phyloP scores from a whole-genome alignment of 2,888 invertebrate genomes.

The Monoplex corrugatus region DNA sequence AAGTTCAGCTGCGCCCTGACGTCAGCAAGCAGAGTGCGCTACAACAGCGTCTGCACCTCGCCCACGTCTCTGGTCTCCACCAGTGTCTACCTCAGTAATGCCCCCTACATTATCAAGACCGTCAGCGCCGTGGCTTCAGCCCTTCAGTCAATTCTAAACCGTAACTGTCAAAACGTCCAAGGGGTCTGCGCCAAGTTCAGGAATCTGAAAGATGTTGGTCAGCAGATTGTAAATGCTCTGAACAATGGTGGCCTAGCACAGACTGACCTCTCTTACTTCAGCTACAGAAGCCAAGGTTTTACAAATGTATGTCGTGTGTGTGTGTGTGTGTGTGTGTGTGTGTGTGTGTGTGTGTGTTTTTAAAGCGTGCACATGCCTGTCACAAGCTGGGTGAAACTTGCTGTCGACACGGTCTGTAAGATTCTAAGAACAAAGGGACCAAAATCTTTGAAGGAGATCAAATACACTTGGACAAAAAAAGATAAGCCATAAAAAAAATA shows the following conservation, averaged over 20 bases:
- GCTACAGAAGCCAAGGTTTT: constrained; percentile 59
- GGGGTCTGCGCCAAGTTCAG: constrained; percentile 47
- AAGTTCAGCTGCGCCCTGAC: constrained; percentile 72
- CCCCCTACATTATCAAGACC: constrained; percentile 69
- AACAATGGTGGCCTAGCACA: constrained; percentile 65
- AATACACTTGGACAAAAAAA: no score
- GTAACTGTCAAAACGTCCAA: neutral
- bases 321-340: no score
- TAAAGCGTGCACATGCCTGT: no score
- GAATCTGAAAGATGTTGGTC: constrained; percentile 22
- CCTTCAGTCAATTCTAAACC: neutral
- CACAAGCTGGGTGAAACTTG: no score
- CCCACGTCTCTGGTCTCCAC: constrained; percentile 49
- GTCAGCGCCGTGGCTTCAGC: constrained; percentile 74
- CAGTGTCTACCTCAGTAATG: constrained; percentile 59
- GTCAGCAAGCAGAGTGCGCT: constrained; percentile 60
- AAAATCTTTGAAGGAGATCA: no score
- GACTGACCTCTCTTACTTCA: constrained; percentile 62
- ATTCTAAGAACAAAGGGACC: no score
- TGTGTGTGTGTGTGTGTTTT: no score
- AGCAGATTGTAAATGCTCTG: constrained; percentile 37
- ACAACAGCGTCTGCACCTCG: constrained; percentile 57
- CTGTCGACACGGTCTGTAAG: no score
- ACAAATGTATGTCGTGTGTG: constrained; percentile 56
- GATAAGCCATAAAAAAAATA: no score